Evolutionary conservation across 2,888 invertebrate species (phyloP).

Genomic region (Gibbula magus): DNA sequence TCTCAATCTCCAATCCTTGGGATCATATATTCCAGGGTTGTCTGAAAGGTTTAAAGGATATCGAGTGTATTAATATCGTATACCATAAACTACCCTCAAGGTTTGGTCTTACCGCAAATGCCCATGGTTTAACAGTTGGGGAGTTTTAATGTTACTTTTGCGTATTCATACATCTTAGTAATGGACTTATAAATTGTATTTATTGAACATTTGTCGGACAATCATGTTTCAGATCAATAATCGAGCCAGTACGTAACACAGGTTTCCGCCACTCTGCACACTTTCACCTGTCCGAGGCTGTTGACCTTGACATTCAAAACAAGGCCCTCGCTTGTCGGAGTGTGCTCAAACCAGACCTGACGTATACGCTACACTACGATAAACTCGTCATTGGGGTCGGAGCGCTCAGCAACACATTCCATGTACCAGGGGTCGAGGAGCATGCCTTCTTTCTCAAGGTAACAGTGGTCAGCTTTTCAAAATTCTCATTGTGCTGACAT

Average conservation of each 20-base stretch:
- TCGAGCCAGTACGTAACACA: conserved; percentile 74
- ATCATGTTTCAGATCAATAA: conserved; percentile 71
- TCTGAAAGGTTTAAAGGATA: too few species aligned
- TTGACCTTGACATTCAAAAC: conserved; percentile 62
- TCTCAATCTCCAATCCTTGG: too few species aligned
- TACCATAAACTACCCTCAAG: too few species aligned
- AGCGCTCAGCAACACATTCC: conserved; percentile 75
- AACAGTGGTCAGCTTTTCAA: background rate
- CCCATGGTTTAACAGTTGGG: too few species aligned
- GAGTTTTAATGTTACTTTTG: too few species aligned
- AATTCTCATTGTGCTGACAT: background rate
- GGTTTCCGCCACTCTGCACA: conserved; percentile 72
- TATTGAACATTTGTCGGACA: too few species aligned
- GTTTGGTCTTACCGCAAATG: too few species aligned
- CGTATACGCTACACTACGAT: conserved; percentile 72
- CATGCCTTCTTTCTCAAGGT: conserved; percentile 76
- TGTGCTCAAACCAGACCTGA: conserved; percentile 59
- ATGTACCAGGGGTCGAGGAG: conserved; percentile 74
- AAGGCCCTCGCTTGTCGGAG: conserved; percentile 66
- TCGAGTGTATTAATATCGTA: too few species aligned
- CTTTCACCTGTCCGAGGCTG: conserved; percentile 72
- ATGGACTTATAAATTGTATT: too few species aligned
- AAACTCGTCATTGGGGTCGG: conserved; percentile 76
- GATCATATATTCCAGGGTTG: too few species aligned
- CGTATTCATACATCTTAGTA: too few species aligned